Evolutionary conservation across 2,888 invertebrate species (phyloP), one percentile per base, ranked within the genome.

Genomic region (Luperina testacea): DNA sequence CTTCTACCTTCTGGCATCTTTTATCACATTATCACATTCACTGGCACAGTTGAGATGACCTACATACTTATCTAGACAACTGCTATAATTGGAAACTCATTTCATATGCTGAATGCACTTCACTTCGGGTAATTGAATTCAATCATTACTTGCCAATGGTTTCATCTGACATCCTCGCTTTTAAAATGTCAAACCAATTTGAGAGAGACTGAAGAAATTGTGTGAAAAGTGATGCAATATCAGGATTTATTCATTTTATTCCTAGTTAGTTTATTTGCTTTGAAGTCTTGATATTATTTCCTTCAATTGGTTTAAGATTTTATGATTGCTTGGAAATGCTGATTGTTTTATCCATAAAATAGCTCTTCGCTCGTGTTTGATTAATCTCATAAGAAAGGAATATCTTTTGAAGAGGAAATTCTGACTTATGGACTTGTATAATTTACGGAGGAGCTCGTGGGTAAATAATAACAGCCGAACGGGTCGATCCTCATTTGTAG

Each of bases 121-220:
- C 73, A 65, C 27, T 76, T 6, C 70, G n/a, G 20, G 72, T 79
- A 78, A 78, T 75, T 67, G 63, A 80, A 87, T 82, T 79, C 61
- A 80, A 80, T 63, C 65, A 57, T n/a, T 53, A 72, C n/a, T 84
- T 75, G 76, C 65, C 63, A 81, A 78, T 75, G 68, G 72, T 80
- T 89, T 78, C 71, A 78, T 77, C 70, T 67, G 75, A 73, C 42
- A 68, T 79, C 63, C 72, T 59, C 69, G 61, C 51, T 24, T 76
- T 80, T 77, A 38, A 75, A 87, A 87, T 88, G 78, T 76, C 73
- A 75, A 78, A 78, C 48, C 74, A 76, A 82, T 88, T 80, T 65
- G 13, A 70, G 71, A 64, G 42, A 27, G 42, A 77, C 74, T 68
- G 75, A 61, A 45, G 17, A 57, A 78, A 64, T 75, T 67, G 38